Conservation (phyloP, 2,888 invertebrate genomes). For the Cecidostiba fungosa region DNA sequence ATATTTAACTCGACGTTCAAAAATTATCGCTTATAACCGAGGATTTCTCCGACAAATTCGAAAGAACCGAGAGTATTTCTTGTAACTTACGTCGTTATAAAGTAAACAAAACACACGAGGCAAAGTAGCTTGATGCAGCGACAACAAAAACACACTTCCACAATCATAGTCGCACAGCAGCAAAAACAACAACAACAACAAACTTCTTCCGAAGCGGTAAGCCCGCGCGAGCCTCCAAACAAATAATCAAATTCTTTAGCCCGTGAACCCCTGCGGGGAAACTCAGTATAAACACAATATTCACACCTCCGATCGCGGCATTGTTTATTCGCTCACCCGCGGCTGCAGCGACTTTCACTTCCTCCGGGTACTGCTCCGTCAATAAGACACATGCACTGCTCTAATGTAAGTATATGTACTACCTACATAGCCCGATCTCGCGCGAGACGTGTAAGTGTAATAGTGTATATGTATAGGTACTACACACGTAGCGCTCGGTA, state of each 20-base stretch:
- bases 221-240: background rate
- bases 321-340: slow-evolving; percentile 3
- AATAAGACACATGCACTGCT: background rate
- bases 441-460: background rate
- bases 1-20: background rate
- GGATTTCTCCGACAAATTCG: background rate
- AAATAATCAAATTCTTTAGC: background rate
- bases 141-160: background rate
- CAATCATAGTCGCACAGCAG: background rate
- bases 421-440: background rate
- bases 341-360: slow-evolving; percentile 21
- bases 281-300: background rate
- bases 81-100: background rate
- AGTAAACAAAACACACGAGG: background rate
- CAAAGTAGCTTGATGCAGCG: background rate
- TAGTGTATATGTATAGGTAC: background rate
- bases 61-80: background rate
- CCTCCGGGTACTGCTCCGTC: background rate
- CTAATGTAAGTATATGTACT: background rate
- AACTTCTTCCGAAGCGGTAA: background rate
- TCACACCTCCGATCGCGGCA: background rate
- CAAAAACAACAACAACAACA: background rate
- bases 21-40: background rate
- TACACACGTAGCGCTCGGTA: background rate
- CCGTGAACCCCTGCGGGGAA: background rate